A percentile compares a stretch with the other conserved stretches of the same genome.
These are phyloP conservation scores for Oreonectes daqikongensis DNA, from an alignment of 2,797 vertebrate genomes.

Conservation along the genomic window DNA sequence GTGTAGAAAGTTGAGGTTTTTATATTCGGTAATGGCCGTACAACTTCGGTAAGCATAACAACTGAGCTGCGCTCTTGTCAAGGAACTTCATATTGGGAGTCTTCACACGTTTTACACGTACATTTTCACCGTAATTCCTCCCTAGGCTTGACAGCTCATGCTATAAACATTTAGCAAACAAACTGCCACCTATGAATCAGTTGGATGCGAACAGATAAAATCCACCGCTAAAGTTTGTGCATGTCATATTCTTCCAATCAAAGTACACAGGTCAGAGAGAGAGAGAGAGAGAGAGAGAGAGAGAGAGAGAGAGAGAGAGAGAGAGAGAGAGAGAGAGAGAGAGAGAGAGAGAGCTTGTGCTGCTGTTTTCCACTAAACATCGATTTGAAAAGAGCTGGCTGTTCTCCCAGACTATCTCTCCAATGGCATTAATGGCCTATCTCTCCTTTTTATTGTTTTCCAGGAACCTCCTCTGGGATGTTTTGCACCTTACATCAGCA, in stretches of 20 bases:
- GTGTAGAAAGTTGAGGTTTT: not conserved
- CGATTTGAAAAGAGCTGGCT: conserved; percentile 73
- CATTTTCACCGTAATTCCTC: conserved; percentile 50
- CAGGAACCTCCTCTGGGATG: conserved; percentile 69
- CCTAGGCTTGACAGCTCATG: conserved; percentile 46
- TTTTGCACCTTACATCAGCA: conserved; percentile 68
- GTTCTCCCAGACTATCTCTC: conserved; percentile 74
- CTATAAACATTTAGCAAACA: conserved; percentile 53
- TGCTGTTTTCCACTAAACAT: conserved; percentile 73
- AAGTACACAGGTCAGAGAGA: conserved; percentile 32
- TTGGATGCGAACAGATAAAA: conserved; percentile 23
- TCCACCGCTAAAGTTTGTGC: conserved; percentile 28
- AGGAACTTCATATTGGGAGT: conserved; percentile 2
- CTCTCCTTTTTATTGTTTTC: conserved; percentile 77
- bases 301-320: conserved; percentile 33
- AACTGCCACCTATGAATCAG: conserved; percentile 51
- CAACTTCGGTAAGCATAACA: not conserved
- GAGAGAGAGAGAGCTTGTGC: conserved; percentile 48
- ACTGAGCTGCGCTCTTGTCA: not conserved
- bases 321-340: conserved; percentile 15
- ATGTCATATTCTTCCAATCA: conserved; percentile 48
- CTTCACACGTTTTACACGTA: conserved; percentile 22
- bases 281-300: conserved; percentile 31
- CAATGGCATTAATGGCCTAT: conserved; percentile 70
- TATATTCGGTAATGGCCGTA: not conserved